Evolutionary conservation across 2,797 vertebrate genomes (phyloP).

Genomic region (Gambelia wislizenii): DNA sequence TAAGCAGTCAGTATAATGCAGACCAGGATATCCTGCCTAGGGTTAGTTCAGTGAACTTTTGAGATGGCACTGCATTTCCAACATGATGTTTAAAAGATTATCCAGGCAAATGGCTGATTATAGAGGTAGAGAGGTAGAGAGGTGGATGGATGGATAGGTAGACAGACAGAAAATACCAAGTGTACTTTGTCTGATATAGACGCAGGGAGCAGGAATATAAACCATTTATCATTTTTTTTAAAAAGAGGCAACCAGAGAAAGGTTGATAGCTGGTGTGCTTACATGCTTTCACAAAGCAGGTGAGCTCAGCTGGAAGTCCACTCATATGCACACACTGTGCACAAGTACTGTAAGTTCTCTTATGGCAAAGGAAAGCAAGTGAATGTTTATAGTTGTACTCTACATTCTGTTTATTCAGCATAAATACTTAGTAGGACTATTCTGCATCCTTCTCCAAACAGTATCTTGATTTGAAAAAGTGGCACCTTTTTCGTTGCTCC

Average conservation of each 20-base stretch:
- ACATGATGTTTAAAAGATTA: neutral
- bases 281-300: neutral
- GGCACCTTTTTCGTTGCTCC: too few relatives aligned
- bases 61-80: neutral
- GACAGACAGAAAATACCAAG: neutral
- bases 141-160: too few relatives aligned
- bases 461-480: neutral
- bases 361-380: neutral
- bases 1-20: neutral
- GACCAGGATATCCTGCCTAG: neutral
- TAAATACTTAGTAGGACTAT: neutral
- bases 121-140: too few relatives aligned
- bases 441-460: too few relatives aligned
- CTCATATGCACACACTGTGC: neutral
- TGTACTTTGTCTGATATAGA: neutral
- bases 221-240: neutral
- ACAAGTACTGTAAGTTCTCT: neutral
- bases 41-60: neutral
- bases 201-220: neutral
- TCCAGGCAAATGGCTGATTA: neutral
- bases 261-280: neutral
- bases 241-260: neutral
- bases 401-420: neutral
- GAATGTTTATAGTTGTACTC: neutral
- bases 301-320: neutral